These are phyloP conservation scores for Apteryx owenii DNA, from an alignment of 2,113 vertebrate species.

Conservation along the genomic window DNA sequence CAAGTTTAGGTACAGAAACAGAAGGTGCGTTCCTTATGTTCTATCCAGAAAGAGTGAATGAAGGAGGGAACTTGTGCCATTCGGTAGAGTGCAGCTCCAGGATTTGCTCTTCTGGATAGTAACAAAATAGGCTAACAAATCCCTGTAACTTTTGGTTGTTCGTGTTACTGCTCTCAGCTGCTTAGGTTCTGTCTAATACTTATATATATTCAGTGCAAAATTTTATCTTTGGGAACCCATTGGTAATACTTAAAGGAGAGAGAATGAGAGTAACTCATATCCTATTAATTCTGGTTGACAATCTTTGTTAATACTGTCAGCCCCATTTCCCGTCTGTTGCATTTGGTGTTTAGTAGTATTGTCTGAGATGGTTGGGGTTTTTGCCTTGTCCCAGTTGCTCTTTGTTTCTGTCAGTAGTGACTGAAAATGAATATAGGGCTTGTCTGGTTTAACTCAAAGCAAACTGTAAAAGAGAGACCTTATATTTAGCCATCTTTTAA, in stretches of 20 bases:
- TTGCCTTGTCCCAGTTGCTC: neutral
- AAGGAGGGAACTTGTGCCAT: neutral
- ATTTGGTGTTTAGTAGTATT: neutral
- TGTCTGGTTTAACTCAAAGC: neutral
- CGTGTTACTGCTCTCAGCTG: neutral
- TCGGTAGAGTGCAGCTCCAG: neutral
- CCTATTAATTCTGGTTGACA: neutral
- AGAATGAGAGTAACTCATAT: neutral
- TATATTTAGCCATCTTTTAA: neutral
- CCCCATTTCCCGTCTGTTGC: neutral
- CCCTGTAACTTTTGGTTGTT: neutral
- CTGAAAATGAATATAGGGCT: neutral
- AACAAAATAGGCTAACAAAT: neutral
- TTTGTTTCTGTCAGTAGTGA: neutral
- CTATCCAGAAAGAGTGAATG: neutral
- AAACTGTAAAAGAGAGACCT: neutral
- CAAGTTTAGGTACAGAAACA: neutral
- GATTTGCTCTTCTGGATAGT: neutral
- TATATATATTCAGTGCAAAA: neutral
- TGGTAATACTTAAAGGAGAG: neutral
- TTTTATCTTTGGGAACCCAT: neutral
- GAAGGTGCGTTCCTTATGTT: conserved; percentile 28
- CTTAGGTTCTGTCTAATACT: neutral
- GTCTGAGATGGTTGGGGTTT: neutral
- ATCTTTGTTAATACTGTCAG: neutral